Base-by-base conservation (phyloP, 2,888 invertebrate genomes). In the Cantharis nigra region DNA sequence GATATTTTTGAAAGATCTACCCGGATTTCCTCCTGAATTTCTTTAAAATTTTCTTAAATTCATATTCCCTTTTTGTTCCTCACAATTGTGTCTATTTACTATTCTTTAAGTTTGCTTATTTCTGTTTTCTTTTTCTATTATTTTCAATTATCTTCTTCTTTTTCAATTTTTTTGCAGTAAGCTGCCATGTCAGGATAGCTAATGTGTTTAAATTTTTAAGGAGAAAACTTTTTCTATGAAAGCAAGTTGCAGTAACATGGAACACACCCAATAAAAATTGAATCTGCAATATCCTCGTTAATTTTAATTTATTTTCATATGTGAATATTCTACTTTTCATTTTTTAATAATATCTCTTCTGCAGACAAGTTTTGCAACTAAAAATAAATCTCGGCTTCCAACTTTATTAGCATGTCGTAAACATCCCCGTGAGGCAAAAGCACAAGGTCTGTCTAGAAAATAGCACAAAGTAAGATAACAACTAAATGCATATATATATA, bases 381-480 rank as follows among this genome's bases (percentile, higher is more conserved):
- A 69, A 67, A 70, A 76, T 72, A 76, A 72, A 72, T 76, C 69
- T 16, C 26, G 28, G 69, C 70, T 73, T 69, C 26, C 69, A 77
- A 73, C 70, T 77, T 74, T 78, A 78, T 78, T 78, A 75, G 74
- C 72, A 14, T 72, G 78, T 75, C 78, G 71, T 75, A 78, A 78
- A 78, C 78, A 78, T 72, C 70, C 75, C 62, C 33, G 20, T 69
- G 64, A 28, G 65, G 65, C 65, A 70, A 28, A 33, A 76, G 71
- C 23, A 75, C 74, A 72, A 74, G 74, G 73, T 70, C 49, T 76
- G 69, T 28, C 72, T 62, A 71, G 65, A 67, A 18, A 67, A 67
- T 67, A 67, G 20, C 65, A 67, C 26, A 49, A 49, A 49, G 49
- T 49, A 49, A 49, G 49, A 49, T 49, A 49, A 49, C 49, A 49